These are phyloP conservation scores for Mantis religiosa DNA, from an alignment of 2,888 invertebrate genomes.

Conservation along the genomic window DNA sequence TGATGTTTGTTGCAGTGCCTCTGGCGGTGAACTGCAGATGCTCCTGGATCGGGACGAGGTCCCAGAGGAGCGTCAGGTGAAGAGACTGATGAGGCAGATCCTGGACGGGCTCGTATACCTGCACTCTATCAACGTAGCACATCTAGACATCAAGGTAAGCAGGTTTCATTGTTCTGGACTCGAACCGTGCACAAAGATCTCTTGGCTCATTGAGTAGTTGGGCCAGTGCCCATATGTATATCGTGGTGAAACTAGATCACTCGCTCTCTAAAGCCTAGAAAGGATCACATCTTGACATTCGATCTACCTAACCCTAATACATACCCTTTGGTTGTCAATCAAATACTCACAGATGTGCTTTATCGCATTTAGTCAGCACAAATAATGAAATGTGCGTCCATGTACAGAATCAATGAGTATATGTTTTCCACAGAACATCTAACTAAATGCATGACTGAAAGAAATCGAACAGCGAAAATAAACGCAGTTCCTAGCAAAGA, in stretches of 20 bases:
- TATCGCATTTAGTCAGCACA: no score
- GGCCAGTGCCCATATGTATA: not conserved
- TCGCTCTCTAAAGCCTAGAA: not conserved
- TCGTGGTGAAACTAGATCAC: not conserved
- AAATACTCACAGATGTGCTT: no score
- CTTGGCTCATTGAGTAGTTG: not conserved
- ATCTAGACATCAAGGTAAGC: conserved; percentile 59
- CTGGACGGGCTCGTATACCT: conserved; percentile 55
- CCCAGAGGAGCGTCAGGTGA: conserved; percentile 52
- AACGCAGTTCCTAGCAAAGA: no score
- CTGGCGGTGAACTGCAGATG: conserved; percentile 58
- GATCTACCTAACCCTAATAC: no score
- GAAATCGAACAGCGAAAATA: no score
- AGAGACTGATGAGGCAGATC: conserved; percentile 53
- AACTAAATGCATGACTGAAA: no score
- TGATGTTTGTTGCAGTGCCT: conserved; percentile 44
- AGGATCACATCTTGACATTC: no score
- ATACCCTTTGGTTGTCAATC: no score
- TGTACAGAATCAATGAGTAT: no score
- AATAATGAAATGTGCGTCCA: no score
- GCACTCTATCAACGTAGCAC: conserved; percentile 57
- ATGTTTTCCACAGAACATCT: no score
- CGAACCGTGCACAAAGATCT: not conserved
- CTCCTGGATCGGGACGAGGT: conserved; percentile 53
- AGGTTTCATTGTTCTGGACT: not conserved